Conservation (phyloP, 2,888 invertebrate genomes). For the Catocala sponsa region DNA sequence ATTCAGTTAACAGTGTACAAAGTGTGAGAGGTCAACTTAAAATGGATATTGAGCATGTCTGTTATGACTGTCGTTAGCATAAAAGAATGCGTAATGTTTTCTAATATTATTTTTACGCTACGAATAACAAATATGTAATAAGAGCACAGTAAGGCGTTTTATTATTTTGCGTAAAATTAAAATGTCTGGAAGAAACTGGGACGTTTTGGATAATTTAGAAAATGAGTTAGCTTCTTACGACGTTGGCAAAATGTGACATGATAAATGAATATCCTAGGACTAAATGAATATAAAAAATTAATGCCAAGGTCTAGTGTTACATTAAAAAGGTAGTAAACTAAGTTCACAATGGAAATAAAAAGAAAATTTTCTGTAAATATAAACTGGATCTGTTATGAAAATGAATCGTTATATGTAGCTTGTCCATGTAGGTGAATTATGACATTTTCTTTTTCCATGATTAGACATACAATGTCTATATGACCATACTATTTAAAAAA, state of each 20-base stretch:
- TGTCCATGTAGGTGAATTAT: too few species aligned
- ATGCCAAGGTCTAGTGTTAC: too few species aligned
- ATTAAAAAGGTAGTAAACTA: neutral
- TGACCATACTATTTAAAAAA: too few species aligned
- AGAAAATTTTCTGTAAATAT: too few species aligned
- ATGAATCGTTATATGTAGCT: too few species aligned
- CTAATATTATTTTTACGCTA: slow-evolving; percentile 40
- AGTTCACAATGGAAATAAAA: too few species aligned
- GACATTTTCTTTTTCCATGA: too few species aligned
- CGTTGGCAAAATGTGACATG: slow-evolving; percentile 37
- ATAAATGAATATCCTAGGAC: slow-evolving; percentile 32
- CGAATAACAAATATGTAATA: slow-evolving; percentile 38
- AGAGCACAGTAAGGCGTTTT: slow-evolving; percentile 29
- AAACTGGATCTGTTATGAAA: too few species aligned
- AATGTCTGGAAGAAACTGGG: slow-evolving; percentile 29
- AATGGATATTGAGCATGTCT: slow-evolving; percentile 20
- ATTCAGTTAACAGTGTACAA: slow-evolving; percentile 5
- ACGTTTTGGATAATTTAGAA: slow-evolving; percentile 34
- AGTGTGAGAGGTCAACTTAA: slow-evolving; percentile 23
- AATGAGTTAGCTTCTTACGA: slow-evolving; percentile 37
- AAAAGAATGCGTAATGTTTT: slow-evolving; percentile 42
- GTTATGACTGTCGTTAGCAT: slow-evolving; percentile 45
- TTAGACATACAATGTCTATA: too few species aligned
- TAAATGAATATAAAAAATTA: slow-evolving; percentile 26
- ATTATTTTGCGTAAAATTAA: slow-evolving; percentile 41